Evolutionary conservation across 2,113 vertebrate species (phyloP), one percentile per base, ranked within the genome.

Genomic region (Lasiurus cinereus): DNA sequence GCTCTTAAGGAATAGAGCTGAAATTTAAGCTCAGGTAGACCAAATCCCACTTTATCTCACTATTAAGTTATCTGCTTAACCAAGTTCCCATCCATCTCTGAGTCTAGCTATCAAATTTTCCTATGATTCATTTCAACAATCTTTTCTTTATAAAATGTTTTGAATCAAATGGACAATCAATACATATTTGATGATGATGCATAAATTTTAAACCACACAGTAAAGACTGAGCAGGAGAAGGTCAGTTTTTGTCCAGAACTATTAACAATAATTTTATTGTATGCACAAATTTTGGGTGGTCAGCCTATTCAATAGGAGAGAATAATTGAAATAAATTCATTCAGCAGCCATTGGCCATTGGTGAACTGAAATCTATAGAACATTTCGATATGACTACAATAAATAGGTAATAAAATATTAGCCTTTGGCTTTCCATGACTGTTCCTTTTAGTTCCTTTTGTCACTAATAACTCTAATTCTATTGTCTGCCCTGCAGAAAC

Each of bases 251-350:
- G 76, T 83, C 48, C 36, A 72, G 11, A 27, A 72, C 9, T 90
- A 88, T 72, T 85, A 88, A 93, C 70, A 95, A 79, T 64, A 78
- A 67, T 79, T 70, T 95, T 4, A 86, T 48, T 90, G 88, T 67
- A 84, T 16, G 21, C 82, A 22, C 82, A 94, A 77, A 72, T 92
- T 88, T 86, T 24, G 0, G 19, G 90, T 83, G 36, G 29, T 85
- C 33, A 43, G 52, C 29, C 83, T 36, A 83, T 43, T 83, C 48
- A 83, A 21, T 10, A 76, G 36, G 46, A 90, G 8, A 78, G 50
- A 6, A 72, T 59, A 96, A 96, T 33, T 94, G 82, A 95, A 86
- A 83, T 15, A 59, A 93, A 93, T 78, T 56, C 36, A 78, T 78
- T 83, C 13, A 66, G 78, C 6, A 1, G 33, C 27, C 77, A 92